Conservation (phyloP, 2,888 invertebrate species). For the Ectemnius lituratus region DNA sequence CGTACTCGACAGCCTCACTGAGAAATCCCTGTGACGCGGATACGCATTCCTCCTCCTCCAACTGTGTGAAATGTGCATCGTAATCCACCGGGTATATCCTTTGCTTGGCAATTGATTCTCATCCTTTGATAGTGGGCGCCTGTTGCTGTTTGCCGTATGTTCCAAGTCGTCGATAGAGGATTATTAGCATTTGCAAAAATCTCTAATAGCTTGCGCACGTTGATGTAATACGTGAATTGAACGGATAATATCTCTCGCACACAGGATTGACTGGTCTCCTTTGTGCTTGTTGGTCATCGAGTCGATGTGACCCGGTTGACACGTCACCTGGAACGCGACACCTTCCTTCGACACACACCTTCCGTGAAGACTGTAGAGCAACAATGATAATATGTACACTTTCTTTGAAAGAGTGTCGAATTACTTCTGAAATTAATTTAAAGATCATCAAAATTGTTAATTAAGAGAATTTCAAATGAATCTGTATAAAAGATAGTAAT, state of each 20-base stretch:
- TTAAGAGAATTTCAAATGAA: too few species aligned
- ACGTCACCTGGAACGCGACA: conserved; percentile 43
- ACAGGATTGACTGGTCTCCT: conserved; percentile 23
- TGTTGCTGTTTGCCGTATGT: too few species aligned
- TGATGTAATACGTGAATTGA: conserved; percentile 12
- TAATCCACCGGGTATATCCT: neutral
- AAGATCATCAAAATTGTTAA: too few species aligned
- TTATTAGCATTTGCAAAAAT: neutral
- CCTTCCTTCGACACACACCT: neutral
- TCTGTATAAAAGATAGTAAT: too few species aligned
- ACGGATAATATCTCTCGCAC: neutral
- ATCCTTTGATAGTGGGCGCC: too few species aligned
- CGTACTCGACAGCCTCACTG: conserved; percentile 16
- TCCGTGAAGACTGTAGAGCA: too few species aligned
- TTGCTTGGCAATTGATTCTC: too few species aligned
- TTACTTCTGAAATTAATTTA: too few species aligned
- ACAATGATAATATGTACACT: too few species aligned
- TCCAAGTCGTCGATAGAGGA: neutral
- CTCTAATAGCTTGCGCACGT: conserved; percentile 2
- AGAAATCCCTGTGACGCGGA: conserved; percentile 13
- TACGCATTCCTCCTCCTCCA: neutral
- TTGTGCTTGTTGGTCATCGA: conserved; percentile 34
- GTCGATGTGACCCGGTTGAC: conserved; percentile 55
- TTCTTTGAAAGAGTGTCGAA: too few species aligned
- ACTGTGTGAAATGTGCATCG: conserved; percentile 14